Conservation (phyloP, 2,113 vertebrate species). For the Protomyctophum bolini region DNA sequence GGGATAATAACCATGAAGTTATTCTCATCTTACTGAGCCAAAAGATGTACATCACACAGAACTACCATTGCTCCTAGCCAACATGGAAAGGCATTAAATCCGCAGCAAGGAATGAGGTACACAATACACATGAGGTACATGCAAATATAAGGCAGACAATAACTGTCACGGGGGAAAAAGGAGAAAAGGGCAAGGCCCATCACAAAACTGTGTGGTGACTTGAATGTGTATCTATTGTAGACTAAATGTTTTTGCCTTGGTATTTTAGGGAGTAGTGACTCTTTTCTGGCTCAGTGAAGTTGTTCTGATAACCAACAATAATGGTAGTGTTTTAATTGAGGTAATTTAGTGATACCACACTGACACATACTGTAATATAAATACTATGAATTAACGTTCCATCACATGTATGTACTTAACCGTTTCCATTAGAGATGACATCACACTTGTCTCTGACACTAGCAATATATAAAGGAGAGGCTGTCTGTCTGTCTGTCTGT, state of each 20-base stretch:
- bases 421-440: no score
- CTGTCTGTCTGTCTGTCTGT: neutral
- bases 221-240: constrained; percentile 23
- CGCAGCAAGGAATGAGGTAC: constrained; percentile 41
- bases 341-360: no score
- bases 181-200: constrained; percentile 3
- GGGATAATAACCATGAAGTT: constrained; percentile 67
- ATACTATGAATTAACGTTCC: no score
- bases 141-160: constrained; percentile 50
- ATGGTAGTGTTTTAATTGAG: no score
- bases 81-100: constrained; percentile 49
- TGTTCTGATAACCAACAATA: no score
- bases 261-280: neutral
- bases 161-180: constrained; percentile 38
- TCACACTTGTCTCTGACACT: no score
- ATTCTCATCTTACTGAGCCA: constrained; percentile 58
- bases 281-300: no score
- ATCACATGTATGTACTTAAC: no score
- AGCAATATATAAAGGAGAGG: no score
- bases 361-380: no score
- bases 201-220: constrained; percentile 14
- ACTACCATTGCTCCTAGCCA: constrained; percentile 43
- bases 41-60: constrained; percentile 64
- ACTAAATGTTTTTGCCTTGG: constrained; percentile 2
- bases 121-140: constrained; percentile 10